These are phyloP conservation scores for Bos javanicus DNA, from an alignment of 2,113 vertebrate species.

Conservation along the genomic window DNA sequence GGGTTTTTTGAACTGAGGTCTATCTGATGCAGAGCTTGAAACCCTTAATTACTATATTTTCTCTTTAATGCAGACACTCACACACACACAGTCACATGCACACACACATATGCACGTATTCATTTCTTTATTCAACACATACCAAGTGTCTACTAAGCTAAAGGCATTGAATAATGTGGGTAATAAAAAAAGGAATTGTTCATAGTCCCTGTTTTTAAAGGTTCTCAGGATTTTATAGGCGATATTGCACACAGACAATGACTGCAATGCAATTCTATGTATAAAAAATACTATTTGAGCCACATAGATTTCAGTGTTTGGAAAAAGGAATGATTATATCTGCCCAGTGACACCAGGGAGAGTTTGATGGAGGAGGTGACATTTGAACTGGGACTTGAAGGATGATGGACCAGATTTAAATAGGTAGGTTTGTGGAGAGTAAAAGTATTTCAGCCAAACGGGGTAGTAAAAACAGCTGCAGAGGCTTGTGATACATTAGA, in stretches of 20 bases:
- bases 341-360: neutral
- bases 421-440: neutral
- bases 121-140: neutral
- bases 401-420: neutral
- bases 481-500: neutral
- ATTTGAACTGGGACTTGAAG: neutral
- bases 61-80: neutral
- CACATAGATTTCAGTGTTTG: neutral
- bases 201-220: neutral
- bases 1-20: constrained; percentile 14
- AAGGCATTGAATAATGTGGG: neutral
- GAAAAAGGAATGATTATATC: neutral
- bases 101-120: neutral
- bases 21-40: neutral
- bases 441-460: neutral
- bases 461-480: neutral
- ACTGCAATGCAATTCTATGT: neutral
- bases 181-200: neutral
- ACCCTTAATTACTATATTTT: neutral
- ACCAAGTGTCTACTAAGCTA: neutral
- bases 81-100: neutral
- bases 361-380: neutral
- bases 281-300: neutral
- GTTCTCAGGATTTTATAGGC: neutral
- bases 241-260: neutral